Conservation (phyloP, 2,888 invertebrate genomes). For the Therioaphis trifolii region DNA sequence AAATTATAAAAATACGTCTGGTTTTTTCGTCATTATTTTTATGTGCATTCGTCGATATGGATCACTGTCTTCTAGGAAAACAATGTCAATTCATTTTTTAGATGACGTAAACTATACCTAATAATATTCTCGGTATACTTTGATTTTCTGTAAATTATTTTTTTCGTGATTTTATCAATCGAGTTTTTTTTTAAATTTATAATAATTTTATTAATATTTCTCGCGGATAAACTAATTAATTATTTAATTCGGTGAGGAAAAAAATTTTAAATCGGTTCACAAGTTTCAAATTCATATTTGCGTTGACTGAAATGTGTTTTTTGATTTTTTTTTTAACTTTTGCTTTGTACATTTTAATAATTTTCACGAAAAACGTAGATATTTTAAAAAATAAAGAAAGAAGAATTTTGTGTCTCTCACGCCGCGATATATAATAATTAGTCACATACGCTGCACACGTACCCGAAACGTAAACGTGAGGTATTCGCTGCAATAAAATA, state of each 20-base stretch:
- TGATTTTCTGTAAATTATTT: background rate
- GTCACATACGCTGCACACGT: slow-evolving; percentile 41
- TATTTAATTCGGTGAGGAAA: too few species aligned
- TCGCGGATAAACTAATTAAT: too few species aligned
- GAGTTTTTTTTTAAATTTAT: background rate
- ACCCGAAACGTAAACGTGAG: background rate
- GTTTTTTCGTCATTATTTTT: background rate
- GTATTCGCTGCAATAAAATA: slow-evolving; percentile 5
- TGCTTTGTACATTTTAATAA: too few species aligned
- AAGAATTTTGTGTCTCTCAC: background rate
- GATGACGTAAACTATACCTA: background rate
- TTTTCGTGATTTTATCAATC: background rate
- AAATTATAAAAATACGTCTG: background rate
- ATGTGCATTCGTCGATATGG: background rate
- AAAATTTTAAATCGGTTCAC: too few species aligned
- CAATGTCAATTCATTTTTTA: background rate
- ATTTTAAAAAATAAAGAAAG: background rate
- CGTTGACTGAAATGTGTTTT: background rate
- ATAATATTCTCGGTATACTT: background rate
- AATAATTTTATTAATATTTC: too few species aligned
- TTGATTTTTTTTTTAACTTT: too few species aligned
- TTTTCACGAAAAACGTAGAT: too few species aligned
- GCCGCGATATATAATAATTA: slow-evolving; percentile 7
- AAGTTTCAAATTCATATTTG: too few species aligned
- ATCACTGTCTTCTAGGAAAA: background rate